Evolutionary conservation across 2,113 vertebrate species (phyloP), one percentile per base, ranked within the genome.

Genomic region (Aptenodytes forsteri): DNA sequence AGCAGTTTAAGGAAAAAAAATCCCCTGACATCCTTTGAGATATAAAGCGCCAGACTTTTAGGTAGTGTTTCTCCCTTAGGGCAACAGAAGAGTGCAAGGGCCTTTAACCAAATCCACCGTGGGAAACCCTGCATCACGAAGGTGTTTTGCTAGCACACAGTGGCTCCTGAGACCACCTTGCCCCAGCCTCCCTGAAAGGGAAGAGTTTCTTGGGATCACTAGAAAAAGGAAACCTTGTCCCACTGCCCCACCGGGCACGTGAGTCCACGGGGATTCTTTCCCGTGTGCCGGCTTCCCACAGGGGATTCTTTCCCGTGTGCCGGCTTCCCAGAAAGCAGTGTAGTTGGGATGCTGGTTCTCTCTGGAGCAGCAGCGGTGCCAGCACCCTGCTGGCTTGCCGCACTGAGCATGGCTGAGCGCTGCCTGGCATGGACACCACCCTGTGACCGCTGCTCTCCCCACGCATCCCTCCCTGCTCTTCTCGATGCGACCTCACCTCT

Each of bases 401-500:
- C 2, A 40, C 46, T 42, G 54, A 54, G 36, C 1, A 0, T 21
- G 66, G 61, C 56, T n/a, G 34, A 38, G 67, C 3, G 4, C 38
- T 64, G 42, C 72, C 64, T 34, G 1, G 4, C 21, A 4, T 0
- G 6, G 49, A 10, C 3, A 18, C 19, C 49, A 26, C 5, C 17
- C 72, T 25, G 16, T 0, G 0, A 59, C 19, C 0, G 5, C 67
- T 65, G 30, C 64, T 65, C 54, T 76, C 34, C 1, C 1, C 46
- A 26, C 30, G 14, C 34, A 36, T 73, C 30, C 42, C 75, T 65
- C 26, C 36, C 50, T 0, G 2, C 17, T 52, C 54, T 44, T 46
- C 73, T 47, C 4, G 0, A 0, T 7, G 23, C 4, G 1, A 12
- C n/a, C 58, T 36, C 49, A 8, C 17, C 4, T 0, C 16, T 19